A percentile compares a stretch with the other conserved stretches of the same genome.
phyloP scores from a whole-genome alignment of 2,888 invertebrate genomes.

The Drosophila lutescens region DNA sequence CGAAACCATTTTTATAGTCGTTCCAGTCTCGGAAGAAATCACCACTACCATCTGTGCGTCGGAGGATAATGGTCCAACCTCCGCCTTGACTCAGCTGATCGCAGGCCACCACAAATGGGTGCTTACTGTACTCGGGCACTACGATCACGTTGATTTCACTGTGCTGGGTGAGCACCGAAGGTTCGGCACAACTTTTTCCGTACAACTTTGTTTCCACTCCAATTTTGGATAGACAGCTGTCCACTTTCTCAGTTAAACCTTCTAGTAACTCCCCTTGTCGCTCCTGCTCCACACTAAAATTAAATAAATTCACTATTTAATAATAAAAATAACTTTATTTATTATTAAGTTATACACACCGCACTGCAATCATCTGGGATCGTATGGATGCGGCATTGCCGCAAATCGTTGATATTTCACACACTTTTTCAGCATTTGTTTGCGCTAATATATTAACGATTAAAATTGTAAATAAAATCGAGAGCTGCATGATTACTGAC shows the following conservation, averaged over 20 bases:
- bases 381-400: slow-evolving; percentile 32
- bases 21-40: slow-evolving; percentile 46
- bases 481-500: slow-evolving; percentile 1
- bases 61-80: slow-evolving; percentile 46
- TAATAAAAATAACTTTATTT: background rate
- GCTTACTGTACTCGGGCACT: slow-evolving; percentile 19
- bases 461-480: slow-evolving; percentile 3
- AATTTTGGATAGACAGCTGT: slow-evolving; percentile 16
- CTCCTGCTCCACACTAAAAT: slow-evolving; percentile 29
- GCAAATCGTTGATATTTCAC: slow-evolving; percentile 31
- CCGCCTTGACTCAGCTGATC: slow-evolving; percentile 25
- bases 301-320: background rate
- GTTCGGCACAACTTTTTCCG: slow-evolving; percentile 34
- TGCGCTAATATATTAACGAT: background rate
- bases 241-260: slow-evolving; percentile 14
- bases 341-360: background rate
- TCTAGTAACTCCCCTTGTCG: slow-evolving; percentile 32
- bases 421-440: slow-evolving; percentile 13
- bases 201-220: slow-evolving; percentile 18
- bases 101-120: slow-evolving; percentile 49
- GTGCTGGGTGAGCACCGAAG: slow-evolving; percentile 13
- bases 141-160: slow-evolving; percentile 35
- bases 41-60: slow-evolving; percentile 46
- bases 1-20: slow-evolving; percentile 49
- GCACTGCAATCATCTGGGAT: slow-evolving; percentile 38